Evolutionary conservation across 2,888 invertebrate species (phyloP).

Genomic region (Clivina fossor): DNA sequence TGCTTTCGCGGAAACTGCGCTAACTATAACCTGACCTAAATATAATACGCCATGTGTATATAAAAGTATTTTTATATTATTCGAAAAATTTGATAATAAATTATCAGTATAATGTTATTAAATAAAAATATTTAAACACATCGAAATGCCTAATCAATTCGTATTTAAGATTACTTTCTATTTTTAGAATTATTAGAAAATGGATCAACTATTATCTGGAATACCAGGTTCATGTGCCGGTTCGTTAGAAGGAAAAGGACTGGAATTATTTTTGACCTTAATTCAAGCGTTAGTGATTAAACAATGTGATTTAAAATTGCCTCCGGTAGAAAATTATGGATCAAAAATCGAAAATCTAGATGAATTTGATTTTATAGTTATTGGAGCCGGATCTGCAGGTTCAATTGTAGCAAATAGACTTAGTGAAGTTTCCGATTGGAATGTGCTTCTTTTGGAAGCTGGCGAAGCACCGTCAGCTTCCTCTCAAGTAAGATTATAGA

Average conservation of each 20-base stretch:
- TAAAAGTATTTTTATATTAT: too few relatives aligned
- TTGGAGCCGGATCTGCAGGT: constrained; percentile 59
- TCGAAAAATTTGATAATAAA: too few relatives aligned
- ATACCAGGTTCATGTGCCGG: background rate
- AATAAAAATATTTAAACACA: too few relatives aligned
- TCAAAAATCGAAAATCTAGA: constrained; percentile 50
- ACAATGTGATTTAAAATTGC: constrained; percentile 62
- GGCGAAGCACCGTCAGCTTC: constrained; percentile 56
- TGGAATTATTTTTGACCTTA: constrained; percentile 45
- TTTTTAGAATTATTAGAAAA: too few relatives aligned
- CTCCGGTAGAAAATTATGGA: constrained; percentile 60
- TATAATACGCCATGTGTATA: too few relatives aligned
- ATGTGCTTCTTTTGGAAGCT: constrained; percentile 57
- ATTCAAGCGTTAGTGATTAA: constrained; percentile 62
- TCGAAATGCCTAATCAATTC: too few relatives aligned
- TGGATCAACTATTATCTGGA: background rate
- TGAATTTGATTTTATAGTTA: constrained; percentile 57
- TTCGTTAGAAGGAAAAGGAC: too few relatives aligned
- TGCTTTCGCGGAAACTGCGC: too few relatives aligned
- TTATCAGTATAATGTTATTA: too few relatives aligned
- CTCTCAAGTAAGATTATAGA: constrained; percentile 43
- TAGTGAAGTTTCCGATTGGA: constrained; percentile 53
- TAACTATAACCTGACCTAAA: too few relatives aligned
- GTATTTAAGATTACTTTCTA: too few relatives aligned
- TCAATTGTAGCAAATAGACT: constrained; percentile 57